phyloP scores from a whole-genome alignment of 2,888 invertebrate genomes.

The Phaonia tiefii region DNA sequence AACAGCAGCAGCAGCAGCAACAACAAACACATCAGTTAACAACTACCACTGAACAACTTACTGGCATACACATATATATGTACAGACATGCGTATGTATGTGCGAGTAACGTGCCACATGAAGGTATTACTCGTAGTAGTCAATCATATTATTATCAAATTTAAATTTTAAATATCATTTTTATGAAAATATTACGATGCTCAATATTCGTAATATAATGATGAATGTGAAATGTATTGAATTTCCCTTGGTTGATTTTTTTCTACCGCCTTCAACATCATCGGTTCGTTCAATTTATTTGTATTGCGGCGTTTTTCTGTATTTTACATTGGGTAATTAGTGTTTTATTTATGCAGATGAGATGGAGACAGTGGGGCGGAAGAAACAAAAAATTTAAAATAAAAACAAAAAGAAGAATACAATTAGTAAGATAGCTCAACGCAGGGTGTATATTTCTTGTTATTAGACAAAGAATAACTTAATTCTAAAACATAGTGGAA shows the following conservation, averaged over 20 bases:
- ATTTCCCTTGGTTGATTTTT: constrained; percentile 2
- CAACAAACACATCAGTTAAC: neutral
- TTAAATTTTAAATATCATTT: constrained; percentile 52
- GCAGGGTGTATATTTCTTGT: no score
- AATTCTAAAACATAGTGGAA: no score
- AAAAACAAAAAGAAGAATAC: no score
- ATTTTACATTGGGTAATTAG: constrained; percentile 18
- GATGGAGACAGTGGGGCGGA: constrained; percentile 14
- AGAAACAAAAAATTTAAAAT: constrained; percentile 8
- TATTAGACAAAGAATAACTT: no score
- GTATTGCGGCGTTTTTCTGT: constrained; percentile 16
- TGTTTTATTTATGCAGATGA: constrained; percentile 34
- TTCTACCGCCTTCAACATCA: neutral
- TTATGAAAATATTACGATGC: constrained; percentile 52
- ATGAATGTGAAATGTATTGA: constrained; percentile 54
- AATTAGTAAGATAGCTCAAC: no score
- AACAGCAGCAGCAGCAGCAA: constrained; percentile 19
- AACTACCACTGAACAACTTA: constrained; percentile 9
- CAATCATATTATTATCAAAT: constrained; percentile 67
- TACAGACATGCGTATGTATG: neutral
- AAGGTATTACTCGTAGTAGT: no score
- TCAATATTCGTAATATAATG: constrained; percentile 44
- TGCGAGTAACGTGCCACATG: neutral
- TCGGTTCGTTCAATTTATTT: constrained; percentile 39
- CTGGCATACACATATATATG: neutral